Conservation (phyloP, 1,140 invertebrate species). For the Idris sp. region DNA sequence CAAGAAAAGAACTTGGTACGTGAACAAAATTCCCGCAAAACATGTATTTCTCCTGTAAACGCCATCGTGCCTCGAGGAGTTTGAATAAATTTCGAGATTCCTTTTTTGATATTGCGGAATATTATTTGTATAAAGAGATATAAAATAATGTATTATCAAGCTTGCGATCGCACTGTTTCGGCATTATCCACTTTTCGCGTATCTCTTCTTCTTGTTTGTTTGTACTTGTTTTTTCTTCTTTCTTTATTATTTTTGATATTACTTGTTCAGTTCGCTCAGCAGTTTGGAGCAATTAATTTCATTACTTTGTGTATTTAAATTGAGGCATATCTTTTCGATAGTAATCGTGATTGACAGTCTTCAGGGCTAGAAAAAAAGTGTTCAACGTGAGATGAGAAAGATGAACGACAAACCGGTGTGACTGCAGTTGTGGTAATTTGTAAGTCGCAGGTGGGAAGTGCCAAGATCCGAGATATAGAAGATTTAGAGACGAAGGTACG, state of each 20-base stretch:
- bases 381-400: constrained; percentile 52
- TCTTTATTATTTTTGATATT: too few relatives aligned
- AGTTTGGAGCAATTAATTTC: too few relatives aligned
- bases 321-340: constrained; percentile 21
- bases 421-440: constrained; percentile 73
- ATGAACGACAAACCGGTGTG: constrained; percentile 65
- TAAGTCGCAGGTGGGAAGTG: constrained; percentile 75
- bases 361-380: too few relatives aligned
- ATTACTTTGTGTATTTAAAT: constrained; percentile 43
- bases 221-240: too few relatives aligned
- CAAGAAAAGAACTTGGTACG: constrained; percentile 52
- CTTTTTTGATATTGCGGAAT: constrained; percentile 56
- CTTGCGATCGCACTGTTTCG: constrained; percentile 16
- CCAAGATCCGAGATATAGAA: constrained; percentile 72
- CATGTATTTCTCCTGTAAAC: constrained; percentile 54
- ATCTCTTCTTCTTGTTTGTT: too few relatives aligned
- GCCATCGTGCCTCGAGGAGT: constrained; percentile 38
- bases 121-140: constrained; percentile 57
- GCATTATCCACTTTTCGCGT: constrained; percentile 43
- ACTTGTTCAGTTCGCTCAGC: too few relatives aligned
- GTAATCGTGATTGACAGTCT: constrained; percentile 25
- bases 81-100: constrained; percentile 57
- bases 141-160: constrained; percentile 51
- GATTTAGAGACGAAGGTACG: constrained; percentile 69
- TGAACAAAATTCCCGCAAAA: constrained; percentile 61